A percentile compares a stretch with the other conserved stretches of the same genome.
phyloP scores from a whole-genome alignment of 2,888 invertebrate genomes.

The Prosapia bicincta region DNA sequence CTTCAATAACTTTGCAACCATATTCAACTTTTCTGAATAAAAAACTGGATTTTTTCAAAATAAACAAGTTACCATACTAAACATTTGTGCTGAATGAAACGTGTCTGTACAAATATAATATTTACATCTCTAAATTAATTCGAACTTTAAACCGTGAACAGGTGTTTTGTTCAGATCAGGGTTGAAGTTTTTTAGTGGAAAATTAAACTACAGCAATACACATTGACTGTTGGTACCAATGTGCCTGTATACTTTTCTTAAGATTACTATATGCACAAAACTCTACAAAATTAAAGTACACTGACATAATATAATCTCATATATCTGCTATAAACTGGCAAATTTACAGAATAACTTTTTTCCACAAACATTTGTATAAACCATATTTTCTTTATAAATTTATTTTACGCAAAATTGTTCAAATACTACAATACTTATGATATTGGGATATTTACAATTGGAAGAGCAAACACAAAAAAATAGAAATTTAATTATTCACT shows the following conservation, averaged over 20 bases:
- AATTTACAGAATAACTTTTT: background rate
- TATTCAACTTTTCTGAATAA: too few relatives aligned
- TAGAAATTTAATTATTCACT: too few relatives aligned
- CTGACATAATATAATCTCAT: background rate
- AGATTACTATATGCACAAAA: background rate
- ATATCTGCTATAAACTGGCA: background rate
- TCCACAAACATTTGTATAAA: too few relatives aligned
- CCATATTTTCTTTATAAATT: too few relatives aligned
- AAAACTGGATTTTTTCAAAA: background rate
- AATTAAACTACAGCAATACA: background rate
- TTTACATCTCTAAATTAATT: background rate
- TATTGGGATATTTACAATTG: too few relatives aligned
- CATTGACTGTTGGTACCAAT: background rate
- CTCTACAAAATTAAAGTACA: background rate
- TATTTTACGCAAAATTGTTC: too few relatives aligned
- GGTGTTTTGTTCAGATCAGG: background rate
- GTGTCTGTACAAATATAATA: background rate
- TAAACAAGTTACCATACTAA: background rate
- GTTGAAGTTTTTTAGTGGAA: too few relatives aligned
- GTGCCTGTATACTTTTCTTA: background rate
- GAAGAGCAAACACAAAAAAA: too few relatives aligned
- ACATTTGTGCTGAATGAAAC: background rate
- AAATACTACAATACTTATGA: too few relatives aligned
- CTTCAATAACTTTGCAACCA: too few relatives aligned
- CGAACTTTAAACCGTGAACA: too few relatives aligned